Evolutionary conservation across 1,140 invertebrate species (phyloP).

Genomic region (Achatina immaculata): DNA sequence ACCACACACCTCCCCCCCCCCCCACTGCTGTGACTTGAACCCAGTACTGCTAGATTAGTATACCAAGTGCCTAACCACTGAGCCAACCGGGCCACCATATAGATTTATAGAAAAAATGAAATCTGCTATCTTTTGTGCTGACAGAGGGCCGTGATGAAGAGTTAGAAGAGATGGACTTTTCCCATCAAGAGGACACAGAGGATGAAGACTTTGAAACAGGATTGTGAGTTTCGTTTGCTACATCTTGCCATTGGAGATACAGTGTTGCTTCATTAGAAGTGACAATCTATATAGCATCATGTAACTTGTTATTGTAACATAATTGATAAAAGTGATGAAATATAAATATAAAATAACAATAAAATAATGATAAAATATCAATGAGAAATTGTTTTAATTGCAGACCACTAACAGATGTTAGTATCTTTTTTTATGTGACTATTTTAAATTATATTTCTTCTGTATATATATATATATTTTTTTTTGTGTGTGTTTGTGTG

Average conservation of each 20-base stretch:
- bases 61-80: too few species aligned
- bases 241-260: background rate
- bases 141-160: slow-evolving; percentile 14
- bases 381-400: background rate
- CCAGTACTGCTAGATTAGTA: too few species aligned
- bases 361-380: background rate
- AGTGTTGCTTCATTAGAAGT: background rate
- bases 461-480: too few species aligned
- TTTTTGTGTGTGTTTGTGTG: too few species aligned
- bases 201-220: slow-evolving; percentile 38
- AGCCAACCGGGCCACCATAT: too few species aligned
- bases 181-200: background rate
- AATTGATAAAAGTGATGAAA: background rate
- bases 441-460: too few species aligned
- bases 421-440: too few species aligned
- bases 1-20: too few species aligned
- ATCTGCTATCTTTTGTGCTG: background rate
- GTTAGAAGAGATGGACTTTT: slow-evolving; percentile 32
- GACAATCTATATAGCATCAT: background rate
- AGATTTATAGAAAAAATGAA: too few species aligned
- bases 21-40: too few species aligned
- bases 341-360: background rate
- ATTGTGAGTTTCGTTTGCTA: slow-evolving; percentile 26
- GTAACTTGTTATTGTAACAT: background rate
- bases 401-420: background rate